Evolutionary conservation across 2,797 vertebrate genomes (phyloP).

Genomic region (Rousettus madagascariensis): DNA sequence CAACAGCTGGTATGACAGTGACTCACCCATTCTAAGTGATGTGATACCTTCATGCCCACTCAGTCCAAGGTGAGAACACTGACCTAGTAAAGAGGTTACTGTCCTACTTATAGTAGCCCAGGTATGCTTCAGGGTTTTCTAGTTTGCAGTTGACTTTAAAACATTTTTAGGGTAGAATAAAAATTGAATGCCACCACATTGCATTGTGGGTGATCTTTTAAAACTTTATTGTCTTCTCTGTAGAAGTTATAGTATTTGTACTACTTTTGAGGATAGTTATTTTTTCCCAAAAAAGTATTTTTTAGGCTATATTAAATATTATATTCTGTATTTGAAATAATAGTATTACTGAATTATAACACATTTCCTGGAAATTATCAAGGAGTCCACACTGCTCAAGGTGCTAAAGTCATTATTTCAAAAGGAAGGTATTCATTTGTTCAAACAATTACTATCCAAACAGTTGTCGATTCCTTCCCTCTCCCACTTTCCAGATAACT

Average conservation of each 20-base stretch:
- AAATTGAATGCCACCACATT: background rate
- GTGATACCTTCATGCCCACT: background rate
- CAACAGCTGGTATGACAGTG: background rate
- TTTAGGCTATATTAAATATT: background rate
- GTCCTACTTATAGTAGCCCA: background rate
- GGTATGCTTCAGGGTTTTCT: background rate
- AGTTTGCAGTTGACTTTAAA: background rate
- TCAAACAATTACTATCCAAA: background rate
- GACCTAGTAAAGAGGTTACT: background rate
- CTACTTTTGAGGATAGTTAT: background rate
- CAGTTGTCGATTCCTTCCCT: background rate
- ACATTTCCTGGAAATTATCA: slow-evolving; percentile 33
- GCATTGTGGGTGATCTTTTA: background rate
- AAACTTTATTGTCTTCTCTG: background rate
- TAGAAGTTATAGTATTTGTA: background rate
- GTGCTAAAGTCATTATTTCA: slow-evolving; percentile 14
- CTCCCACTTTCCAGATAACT: background rate
- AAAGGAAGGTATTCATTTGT: slow-evolving; percentile 25
- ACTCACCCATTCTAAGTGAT: background rate
- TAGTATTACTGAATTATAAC: background rate
- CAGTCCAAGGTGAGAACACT: background rate
- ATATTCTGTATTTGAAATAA: background rate
- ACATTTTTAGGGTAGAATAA: background rate
- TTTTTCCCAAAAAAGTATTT: background rate
- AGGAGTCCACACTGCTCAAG: background rate